A percentile compares a stretch with the other conserved stretches of the same genome.
Evolutionary conservation across 2,113 vertebrate genomes (phyloP).

Genomic region (Colinus virginianus): DNA sequence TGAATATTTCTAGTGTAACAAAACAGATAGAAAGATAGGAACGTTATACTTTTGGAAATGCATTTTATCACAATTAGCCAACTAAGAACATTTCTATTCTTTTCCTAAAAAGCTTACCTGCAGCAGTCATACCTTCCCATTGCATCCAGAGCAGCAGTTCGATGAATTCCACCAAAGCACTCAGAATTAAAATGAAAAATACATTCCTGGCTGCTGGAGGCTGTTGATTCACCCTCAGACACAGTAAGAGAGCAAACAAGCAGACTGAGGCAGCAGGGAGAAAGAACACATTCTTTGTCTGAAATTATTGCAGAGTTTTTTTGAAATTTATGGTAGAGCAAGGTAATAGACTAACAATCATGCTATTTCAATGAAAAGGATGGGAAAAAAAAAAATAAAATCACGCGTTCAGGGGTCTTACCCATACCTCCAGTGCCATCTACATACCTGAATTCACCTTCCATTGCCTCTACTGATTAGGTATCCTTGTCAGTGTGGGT

Average conservation of each 20-base stretch:
- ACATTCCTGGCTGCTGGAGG: neutral
- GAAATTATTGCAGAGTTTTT: neutral
- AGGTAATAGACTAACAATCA: neutral
- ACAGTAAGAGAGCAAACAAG: neutral
- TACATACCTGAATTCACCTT: accelerated
- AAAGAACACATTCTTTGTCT: accelerated
- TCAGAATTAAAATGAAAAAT: neutral
- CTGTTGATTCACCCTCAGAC: neutral
- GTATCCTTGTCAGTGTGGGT: neutral
- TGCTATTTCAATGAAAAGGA: neutral
- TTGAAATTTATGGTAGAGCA: neutral
- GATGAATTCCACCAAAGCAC: neutral
- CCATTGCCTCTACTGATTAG: neutral
- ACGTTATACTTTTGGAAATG: neutral
- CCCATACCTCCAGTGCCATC: neutral
- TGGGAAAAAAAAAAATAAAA: neutral
- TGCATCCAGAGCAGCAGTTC: neutral
- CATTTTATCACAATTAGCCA: neutral
- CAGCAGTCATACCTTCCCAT: neutral
- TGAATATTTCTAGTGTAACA: neutral
- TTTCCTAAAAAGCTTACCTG: neutral
- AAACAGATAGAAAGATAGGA: neutral
- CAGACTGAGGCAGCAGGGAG: neutral
- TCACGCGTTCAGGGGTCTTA: neutral
- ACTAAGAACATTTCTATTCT: neutral